Conservation (phyloP, 1,140 invertebrate species). For the Penaeus vannamei region DNA sequence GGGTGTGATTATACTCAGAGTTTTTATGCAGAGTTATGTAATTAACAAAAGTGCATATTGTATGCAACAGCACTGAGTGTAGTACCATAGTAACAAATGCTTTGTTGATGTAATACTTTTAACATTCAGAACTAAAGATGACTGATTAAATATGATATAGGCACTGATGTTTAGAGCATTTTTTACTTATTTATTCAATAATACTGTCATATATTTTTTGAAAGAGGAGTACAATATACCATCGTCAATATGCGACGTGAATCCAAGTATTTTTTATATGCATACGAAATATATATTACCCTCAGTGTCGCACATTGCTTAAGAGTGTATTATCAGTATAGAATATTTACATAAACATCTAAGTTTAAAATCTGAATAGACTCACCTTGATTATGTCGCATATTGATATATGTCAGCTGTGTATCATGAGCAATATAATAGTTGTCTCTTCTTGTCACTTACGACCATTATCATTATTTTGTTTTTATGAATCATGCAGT, state of each 20-base stretch:
- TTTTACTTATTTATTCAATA: too few species aligned
- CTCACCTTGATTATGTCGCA: slow-evolving; percentile 11
- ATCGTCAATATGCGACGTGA: slow-evolving; percentile 11
- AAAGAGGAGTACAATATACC: slow-evolving; percentile 22
- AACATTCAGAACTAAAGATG: background rate
- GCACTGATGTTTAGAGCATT: background rate
- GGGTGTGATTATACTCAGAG: slow-evolving; percentile 2
- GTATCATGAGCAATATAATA: slow-evolving; percentile 1
- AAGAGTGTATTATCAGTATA: background rate
- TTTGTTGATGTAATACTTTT: slow-evolving; percentile 32
- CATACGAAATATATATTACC: background rate
- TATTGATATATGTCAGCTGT: slow-evolving; percentile 34
- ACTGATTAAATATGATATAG: background rate
- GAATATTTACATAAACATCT: slow-evolving; percentile 4
- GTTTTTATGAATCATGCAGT: background rate
- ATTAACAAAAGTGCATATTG: slow-evolving; percentile 31
- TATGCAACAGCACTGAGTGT: slow-evolving; percentile 35
- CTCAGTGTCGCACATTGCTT: slow-evolving; percentile 20
- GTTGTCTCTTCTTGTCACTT: background rate
- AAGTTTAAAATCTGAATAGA: background rate
- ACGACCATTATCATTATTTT: slow-evolving; percentile 4
- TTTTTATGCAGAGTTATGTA: slow-evolving; percentile 35
- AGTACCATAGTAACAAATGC: slow-evolving; percentile 32
- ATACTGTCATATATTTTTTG: background rate
- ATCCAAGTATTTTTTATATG: slow-evolving; percentile 14